These are phyloP conservation scores for Sylvietta virens DNA, from an alignment of 2,113 vertebrate genomes.

Conservation along the genomic window DNA sequence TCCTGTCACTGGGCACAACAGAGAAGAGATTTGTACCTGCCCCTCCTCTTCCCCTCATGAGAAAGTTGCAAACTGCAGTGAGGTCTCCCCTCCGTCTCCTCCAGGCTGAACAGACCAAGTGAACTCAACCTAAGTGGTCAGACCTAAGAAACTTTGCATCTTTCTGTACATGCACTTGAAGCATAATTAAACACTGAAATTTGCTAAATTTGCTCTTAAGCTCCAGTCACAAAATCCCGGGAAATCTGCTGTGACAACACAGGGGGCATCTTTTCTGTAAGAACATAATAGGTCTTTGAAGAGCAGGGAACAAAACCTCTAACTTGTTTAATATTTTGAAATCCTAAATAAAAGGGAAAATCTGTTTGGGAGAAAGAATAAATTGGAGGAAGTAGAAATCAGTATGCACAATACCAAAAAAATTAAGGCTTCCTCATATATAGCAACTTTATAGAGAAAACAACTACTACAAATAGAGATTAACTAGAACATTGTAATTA, in stretches of 20 bases:
- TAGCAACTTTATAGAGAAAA: neutral
- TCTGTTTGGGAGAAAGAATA: neutral
- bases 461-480: neutral
- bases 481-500: slow-evolving; percentile 7
- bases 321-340: neutral
- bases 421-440: neutral
- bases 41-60: neutral
- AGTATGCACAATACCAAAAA: neutral
- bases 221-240: neutral
- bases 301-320: neutral
- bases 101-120: neutral
- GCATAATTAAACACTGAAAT: neutral
- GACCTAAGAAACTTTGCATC: neutral
- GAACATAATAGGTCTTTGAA: neutral
- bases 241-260: neutral
- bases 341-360: neutral
- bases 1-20: neutral
- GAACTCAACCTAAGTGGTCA: neutral
- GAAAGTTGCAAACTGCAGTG: neutral
- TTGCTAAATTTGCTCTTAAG: neutral
- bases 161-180: neutral
- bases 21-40: neutral
- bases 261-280: neutral
- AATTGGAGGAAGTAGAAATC: neutral
- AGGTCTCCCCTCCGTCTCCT: neutral